Conservation (phyloP, 2,888 invertebrate species). For the Phengaris alcon region DNA sequence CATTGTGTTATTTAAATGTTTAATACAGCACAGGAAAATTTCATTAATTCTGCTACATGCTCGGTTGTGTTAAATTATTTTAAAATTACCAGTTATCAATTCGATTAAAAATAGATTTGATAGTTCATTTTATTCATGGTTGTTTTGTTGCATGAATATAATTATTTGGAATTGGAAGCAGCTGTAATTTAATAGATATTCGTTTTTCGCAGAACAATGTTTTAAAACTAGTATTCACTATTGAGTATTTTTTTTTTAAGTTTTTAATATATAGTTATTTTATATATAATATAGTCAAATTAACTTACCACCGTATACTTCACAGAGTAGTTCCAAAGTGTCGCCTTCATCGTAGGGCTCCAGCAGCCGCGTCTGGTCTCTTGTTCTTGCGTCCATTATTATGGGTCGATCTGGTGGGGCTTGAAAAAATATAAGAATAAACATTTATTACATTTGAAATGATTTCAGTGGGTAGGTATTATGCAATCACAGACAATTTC, state of each 20-base stretch:
- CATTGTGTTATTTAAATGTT: slow-evolving; percentile 28
- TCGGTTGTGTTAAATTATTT: slow-evolving; percentile 16
- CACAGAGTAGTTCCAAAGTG: slow-evolving; percentile 88
- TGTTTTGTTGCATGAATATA: slow-evolving; percentile 3
- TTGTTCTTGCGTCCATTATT: slow-evolving; percentile 87
- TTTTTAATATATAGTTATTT: no score
- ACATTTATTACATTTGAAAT: not conserved
- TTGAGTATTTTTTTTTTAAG: no score
- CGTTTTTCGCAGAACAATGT: not conserved
- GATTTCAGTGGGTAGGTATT: not conserved
- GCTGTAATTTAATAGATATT: not conserved
- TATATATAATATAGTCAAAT: not conserved
- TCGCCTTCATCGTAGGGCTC: slow-evolving; percentile 92
- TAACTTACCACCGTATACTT: slow-evolving; percentile 85
- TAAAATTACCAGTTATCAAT: not conserved
- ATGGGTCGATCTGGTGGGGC: slow-evolving; percentile 89
- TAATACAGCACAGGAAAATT: slow-evolving; percentile 25
- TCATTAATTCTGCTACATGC: slow-evolving; percentile 19
- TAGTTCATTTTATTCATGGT: slow-evolving; percentile 1
- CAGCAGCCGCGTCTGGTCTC: slow-evolving; percentile 84
- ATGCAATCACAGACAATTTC: not conserved
- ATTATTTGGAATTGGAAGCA: not conserved
- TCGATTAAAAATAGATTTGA: slow-evolving; percentile 1
- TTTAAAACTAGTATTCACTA: no score
- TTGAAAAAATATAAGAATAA: slow-evolving; percentile 51